phyloP scores from a whole-genome alignment of 1,140 invertebrate genomes.

The Triops cancriformis region DNA sequence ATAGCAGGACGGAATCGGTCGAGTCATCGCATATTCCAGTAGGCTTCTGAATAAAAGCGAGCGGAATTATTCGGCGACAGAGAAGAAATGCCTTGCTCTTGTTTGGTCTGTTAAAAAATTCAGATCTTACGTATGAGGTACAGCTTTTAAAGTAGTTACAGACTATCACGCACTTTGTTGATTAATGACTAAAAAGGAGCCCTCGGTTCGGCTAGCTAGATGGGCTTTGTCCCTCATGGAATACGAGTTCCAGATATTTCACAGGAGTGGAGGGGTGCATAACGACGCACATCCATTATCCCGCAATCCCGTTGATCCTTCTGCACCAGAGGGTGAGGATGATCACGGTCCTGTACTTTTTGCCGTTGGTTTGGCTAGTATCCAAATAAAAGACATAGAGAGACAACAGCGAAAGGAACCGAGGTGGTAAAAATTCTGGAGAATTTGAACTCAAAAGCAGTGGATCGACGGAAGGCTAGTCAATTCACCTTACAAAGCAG shows the following conservation, averaged over 20 bases:
- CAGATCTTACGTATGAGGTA: slow-evolving; percentile 32
- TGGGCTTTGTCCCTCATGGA: slow-evolving; percentile 32
- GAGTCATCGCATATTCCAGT: slow-evolving; percentile 33
- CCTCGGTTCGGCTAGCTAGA: slow-evolving; percentile 29
- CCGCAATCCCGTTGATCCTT: not conserved
- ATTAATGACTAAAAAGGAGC: slow-evolving; percentile 31
- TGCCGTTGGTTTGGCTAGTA: not conserved
- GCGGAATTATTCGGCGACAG: slow-evolving; percentile 32
- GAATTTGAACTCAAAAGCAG: not conserved
- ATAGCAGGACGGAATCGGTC: slow-evolving; percentile 31
- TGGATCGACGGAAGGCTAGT: not conserved
- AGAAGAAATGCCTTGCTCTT: slow-evolving; percentile 36
- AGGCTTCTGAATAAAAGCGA: slow-evolving; percentile 32
- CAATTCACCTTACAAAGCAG: not conserved
- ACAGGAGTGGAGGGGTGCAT: slow-evolving; percentile 31
- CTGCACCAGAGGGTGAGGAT: not conserved
- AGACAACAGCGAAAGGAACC: too few species aligned
- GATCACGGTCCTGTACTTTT: not conserved
- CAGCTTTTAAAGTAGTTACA: slow-evolving; percentile 33
- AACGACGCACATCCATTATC: slow-evolving; percentile 30
- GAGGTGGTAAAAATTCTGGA: not conserved
- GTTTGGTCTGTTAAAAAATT: slow-evolving; percentile 33
- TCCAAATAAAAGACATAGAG: too few species aligned
- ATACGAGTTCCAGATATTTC: slow-evolving; percentile 30
- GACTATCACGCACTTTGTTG: slow-evolving; percentile 35